Percentiles rank a stretch among this genome's conserved stretches.
Evolutionary conservation across 1,140 invertebrate species (phyloP).

Genomic region (Drosophila ercepeae): DNA sequence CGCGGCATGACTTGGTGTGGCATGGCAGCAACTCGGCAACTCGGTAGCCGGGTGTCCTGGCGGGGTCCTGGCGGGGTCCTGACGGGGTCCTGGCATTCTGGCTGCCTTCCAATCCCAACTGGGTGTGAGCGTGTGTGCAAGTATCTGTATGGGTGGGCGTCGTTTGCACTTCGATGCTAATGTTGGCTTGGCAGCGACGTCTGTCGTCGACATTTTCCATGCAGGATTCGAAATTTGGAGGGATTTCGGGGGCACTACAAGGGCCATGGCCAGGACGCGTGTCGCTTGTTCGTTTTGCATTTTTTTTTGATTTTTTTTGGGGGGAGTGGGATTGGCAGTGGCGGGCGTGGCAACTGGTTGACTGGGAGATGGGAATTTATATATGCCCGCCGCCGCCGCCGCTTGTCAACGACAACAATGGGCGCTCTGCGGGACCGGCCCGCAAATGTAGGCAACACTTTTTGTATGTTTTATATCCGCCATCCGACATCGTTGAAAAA

Average conservation of each 20-base stretch:
- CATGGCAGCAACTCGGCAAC: constrained; percentile 18
- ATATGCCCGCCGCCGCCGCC: neutral
- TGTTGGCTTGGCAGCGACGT: constrained; percentile 80
- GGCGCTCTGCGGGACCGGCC: constrained; percentile 26
- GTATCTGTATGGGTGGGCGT: constrained; percentile 70
- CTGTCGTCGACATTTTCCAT: constrained; percentile 78
- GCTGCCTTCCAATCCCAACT: constrained; percentile 49
- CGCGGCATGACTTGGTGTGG: constrained; percentile 38
- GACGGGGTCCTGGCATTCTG: constrained; percentile 10
- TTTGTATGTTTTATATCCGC: constrained; percentile 25
- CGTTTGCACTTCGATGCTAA: constrained; percentile 83
- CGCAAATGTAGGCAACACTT: constrained; percentile 61
- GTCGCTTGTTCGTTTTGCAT: constrained; percentile 79
- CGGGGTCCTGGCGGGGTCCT: constrained; percentile 1
- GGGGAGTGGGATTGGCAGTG: constrained; percentile 48
- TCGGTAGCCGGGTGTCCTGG: constrained; percentile 20
- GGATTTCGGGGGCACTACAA: constrained; percentile 9
- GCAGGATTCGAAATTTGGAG: constrained; percentile 20
- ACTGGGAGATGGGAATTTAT: constrained; percentile 1
- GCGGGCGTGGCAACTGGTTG: constrained; percentile 12
- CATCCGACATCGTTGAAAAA: constrained; percentile 27
- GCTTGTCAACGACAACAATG: constrained; percentile 54
- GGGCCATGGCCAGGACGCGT: constrained; percentile 62
- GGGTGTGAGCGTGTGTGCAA: constrained; percentile 21
- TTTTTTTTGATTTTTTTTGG: constrained; percentile 28